Percentiles rank a stretch among this genome's conserved stretches.
Evolutionary conservation across 2,888 invertebrate species (phyloP).

Genomic region (Macroteleia sp.): DNA sequence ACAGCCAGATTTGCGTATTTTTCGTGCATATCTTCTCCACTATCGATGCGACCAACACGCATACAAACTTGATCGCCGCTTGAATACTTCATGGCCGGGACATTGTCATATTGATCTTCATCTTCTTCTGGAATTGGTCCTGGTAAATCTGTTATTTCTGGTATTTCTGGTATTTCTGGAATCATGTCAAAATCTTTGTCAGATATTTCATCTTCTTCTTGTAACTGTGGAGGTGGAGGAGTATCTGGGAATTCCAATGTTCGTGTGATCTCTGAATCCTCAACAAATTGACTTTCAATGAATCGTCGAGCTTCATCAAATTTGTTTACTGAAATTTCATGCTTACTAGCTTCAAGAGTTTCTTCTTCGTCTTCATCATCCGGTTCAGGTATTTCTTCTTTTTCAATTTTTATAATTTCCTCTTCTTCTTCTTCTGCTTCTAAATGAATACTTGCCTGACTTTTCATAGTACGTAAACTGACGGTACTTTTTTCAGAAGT

Average conservation of each 20-base stretch:
- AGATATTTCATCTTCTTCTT: conserved; percentile 76
- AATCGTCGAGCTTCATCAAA: conserved; percentile 78
- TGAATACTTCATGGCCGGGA: conserved; percentile 80
- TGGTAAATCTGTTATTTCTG: conserved; percentile 72
- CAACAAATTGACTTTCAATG: conserved; percentile 79
- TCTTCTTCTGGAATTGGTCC: conserved; percentile 80
- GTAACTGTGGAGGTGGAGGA: conserved; percentile 73
- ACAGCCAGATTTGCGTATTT: conserved; percentile 76
- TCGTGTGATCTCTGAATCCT: conserved; percentile 65
- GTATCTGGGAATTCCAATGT: conserved; percentile 67
- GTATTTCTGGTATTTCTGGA: conserved; percentile 72
- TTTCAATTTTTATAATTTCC: no score
- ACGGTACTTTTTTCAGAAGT: no score
- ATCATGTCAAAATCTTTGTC: conserved; percentile 73
- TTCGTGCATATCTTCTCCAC: conserved; percentile 82
- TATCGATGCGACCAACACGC: conserved; percentile 77
- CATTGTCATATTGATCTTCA: conserved; percentile 80
- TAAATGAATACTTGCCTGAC: no score
- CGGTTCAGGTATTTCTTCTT: no score
- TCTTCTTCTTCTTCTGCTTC: no score
- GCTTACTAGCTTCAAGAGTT: conserved; percentile 35
- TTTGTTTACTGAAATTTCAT: no score
- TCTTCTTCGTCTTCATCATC: conserved; percentile 85
- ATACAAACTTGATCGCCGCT: conserved; percentile 75
- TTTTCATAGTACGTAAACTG: no score